Evolutionary conservation across 2,888 invertebrate genomes (phyloP).

Genomic region (Elegia similella): DNA sequence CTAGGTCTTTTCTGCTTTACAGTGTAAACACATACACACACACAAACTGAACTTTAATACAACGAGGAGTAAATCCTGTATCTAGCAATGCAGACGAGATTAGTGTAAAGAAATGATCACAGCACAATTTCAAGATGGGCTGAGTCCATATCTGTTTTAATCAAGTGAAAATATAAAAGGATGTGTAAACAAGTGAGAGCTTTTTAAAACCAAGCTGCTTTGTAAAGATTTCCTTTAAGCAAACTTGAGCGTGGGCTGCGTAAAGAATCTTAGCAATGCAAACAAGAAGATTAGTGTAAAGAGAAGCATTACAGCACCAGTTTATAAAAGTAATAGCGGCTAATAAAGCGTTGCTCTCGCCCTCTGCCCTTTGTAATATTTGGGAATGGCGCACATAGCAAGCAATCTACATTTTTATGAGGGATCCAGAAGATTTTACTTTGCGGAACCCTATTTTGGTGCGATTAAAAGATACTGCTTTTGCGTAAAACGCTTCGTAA

Average conservation of each 20-base stretch:
- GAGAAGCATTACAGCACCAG: constrained; percentile 37
- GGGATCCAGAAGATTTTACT: constrained; percentile 42
- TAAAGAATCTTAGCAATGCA: constrained; percentile 20
- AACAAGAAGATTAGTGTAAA: constrained; percentile 29
- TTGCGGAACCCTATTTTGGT: constrained; percentile 20
- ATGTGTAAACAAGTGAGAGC: too few species aligned
- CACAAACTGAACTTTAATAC: too few species aligned
- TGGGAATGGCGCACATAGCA: constrained; percentile 34
- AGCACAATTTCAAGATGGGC: too few species aligned
- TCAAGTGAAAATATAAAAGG: too few species aligned
- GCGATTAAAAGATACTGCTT: constrained; percentile 25
- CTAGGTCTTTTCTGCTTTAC: too few species aligned
- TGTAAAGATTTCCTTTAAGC: not conserved
- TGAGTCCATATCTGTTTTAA: too few species aligned
- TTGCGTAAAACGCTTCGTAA: not conserved
- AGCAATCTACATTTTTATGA: constrained; percentile 55
- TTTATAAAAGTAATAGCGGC: constrained; percentile 41
- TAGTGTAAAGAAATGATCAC: too few species aligned
- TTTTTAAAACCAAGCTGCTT: not conserved
- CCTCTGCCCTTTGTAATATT: constrained; percentile 35
- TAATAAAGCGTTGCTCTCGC: constrained; percentile 42
- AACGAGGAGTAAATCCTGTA: too few species aligned
- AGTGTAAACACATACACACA: too few species aligned
- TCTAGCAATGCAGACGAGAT: too few species aligned
- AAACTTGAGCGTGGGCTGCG: constrained; percentile 10